Evolutionary conservation across 2,797 vertebrate species (phyloP), one percentile per base, ranked within the genome.

Genomic region (Pelobates cultripes): DNA sequence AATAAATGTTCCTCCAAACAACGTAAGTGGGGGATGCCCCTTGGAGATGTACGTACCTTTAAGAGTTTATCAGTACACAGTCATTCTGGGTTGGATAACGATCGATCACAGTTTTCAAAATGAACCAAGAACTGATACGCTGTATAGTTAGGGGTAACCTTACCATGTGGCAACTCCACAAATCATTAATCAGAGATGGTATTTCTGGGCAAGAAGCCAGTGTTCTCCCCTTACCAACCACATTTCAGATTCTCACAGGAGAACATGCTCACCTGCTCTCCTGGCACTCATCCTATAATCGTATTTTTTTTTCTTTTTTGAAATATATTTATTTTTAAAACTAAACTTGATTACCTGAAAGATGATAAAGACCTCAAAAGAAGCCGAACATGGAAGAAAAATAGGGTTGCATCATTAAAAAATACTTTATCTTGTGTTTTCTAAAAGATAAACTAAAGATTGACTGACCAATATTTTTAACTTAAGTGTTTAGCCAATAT

Each of bases 131-230:
- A 74, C 57, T 75, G 82, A 84, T 79, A 78, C 76, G 79, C 63
- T 83, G 77, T 57, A 57, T 73, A 84, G 77, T 84, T 79, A 47
- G 73, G 82, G 77, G 72, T 84, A 84, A 84, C 82, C 77, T 84
- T 84, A 84, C 73, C 82, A 84, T 84, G 82, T 84, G 82, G 82
- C 72, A 79, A 51, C 72, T 79, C 82, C 67, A 84, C 77, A 84
- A 79, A 84, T 84, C 82, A 84, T 84, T 84, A 84, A 84, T 84
- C 82, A 84, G 82, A 74, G 70, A 66, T 77, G 77, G 77, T 70
- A 79, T 70, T 66, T 71, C 82, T 73, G 53, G 82, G 73, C 82
- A 75, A 67, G 13, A 72, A 75, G 82, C 82, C 82, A 84, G 61
- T 73, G 74, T 71, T 69, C 72, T 79, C 77, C 67, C 74, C 63